These are phyloP conservation scores for Cyaniris semiargus DNA, from an alignment of 2,888 invertebrate species.

Conservation along the genomic window DNA sequence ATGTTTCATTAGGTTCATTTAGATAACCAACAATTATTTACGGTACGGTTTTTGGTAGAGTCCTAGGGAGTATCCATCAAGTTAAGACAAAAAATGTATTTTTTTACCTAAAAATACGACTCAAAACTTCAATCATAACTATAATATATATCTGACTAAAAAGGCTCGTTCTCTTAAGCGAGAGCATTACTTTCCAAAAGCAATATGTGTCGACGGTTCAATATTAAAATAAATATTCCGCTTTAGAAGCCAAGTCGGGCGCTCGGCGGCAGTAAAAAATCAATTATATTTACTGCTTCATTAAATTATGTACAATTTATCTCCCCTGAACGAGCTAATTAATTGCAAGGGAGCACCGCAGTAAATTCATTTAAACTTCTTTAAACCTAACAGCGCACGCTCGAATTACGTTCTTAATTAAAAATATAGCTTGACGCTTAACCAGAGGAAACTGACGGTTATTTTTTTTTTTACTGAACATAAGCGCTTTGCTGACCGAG, in stretches of 20 bases:
- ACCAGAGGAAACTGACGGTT: not conserved
- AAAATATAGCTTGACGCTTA: constrained; percentile 23
- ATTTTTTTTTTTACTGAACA: not conserved
- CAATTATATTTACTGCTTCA: constrained; percentile 29
- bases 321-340: constrained; percentile 26
- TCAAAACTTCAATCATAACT: not conserved
- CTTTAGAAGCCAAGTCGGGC: constrained; percentile 24
- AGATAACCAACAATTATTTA: no score
- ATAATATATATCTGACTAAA: not conserved
- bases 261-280: constrained; percentile 26
- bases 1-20: no score
- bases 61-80: no score
- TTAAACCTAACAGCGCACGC: constrained; percentile 24
- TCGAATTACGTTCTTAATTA: constrained; percentile 22
- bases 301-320: constrained; percentile 30
- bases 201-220: constrained; percentile 13
- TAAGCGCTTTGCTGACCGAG: not conserved
- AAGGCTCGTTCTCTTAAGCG: not conserved
- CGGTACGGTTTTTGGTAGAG: no score
- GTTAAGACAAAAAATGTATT: not conserved
- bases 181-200: constrained; percentile 12
- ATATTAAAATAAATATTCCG: constrained; percentile 22
- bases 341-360: constrained; percentile 5
- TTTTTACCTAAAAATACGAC: not conserved
- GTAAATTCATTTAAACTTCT: constrained; percentile 28